Percentiles rank a stretch among this genome's conserved stretches.
These are phyloP conservation scores for Ctenicera cuprea DNA, from an alignment of 2,888 invertebrate species.

Conservation along the genomic window DNA sequence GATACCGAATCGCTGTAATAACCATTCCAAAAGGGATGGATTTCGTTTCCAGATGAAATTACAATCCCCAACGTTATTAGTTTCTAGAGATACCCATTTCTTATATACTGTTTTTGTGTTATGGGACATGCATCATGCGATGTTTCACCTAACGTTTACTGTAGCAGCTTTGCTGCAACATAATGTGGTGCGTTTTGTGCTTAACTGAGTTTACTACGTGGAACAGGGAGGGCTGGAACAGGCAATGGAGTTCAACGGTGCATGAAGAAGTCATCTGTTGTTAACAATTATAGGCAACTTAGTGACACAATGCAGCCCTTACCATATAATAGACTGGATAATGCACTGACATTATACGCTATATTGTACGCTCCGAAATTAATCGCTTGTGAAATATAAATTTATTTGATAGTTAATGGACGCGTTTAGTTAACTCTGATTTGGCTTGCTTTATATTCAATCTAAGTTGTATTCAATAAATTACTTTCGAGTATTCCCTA, in stretches of 20 bases:
- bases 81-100: not conserved
- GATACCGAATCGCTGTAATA: constrained; percentile 52
- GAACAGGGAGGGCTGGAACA: constrained; percentile 48
- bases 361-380: constrained; percentile 67
- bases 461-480: not conserved
- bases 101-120: constrained; percentile 43
- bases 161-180: constrained; percentile 37
- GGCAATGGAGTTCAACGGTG: constrained; percentile 60
- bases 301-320: constrained; percentile 71
- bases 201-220: constrained; percentile 44
- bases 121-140: constrained; percentile 43
- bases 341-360: constrained; percentile 69
- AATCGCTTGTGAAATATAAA: constrained; percentile 71
- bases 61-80: constrained; percentile 30
- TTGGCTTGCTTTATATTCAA: constrained; percentile 36
- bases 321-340: constrained; percentile 69
- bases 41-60: constrained; percentile 49
- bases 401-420: constrained; percentile 67
- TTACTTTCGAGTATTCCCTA: too few relatives aligned
- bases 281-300: constrained; percentile 72
- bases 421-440: constrained; percentile 58
- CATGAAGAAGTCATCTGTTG: constrained; percentile 70
- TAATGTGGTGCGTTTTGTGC: constrained; percentile 40
- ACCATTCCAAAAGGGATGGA: constrained; percentile 45
- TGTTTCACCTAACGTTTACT: constrained; percentile 46